These are phyloP conservation scores for Danio tinwini DNA, from an alignment of 2,797 vertebrate genomes.

Conservation along the genomic window DNA sequence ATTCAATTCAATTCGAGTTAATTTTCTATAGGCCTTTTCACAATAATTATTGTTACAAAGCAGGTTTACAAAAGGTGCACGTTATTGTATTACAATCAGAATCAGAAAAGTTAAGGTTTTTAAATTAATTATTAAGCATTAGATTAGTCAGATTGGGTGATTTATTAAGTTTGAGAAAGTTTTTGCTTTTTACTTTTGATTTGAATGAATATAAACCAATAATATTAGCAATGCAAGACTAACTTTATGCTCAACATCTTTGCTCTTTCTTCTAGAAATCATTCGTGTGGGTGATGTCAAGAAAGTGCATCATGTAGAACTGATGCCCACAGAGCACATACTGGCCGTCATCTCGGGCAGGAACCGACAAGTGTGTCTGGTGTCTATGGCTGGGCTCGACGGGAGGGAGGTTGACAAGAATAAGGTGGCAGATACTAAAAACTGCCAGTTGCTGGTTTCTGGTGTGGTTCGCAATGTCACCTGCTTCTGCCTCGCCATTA, in stretches of 20 bases:
- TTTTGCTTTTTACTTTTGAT: background rate
- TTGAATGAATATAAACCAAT: no score
- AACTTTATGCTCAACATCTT: background rate
- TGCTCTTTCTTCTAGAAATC: conserved; percentile 83
- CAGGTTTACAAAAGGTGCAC: no score
- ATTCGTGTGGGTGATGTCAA: conserved; percentile 97
- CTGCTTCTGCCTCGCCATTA: conserved; percentile 96
- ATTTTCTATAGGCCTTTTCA: no score
- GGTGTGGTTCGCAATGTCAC: conserved; percentile 86
- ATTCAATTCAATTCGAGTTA: no score
- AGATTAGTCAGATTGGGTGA: no score
- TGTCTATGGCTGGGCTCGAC: conserved; percentile 88
- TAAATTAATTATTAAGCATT: no score
- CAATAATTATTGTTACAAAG: no score
- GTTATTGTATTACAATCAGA: no score
- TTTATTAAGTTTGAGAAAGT: background rate
- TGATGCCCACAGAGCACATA: conserved; percentile 91
- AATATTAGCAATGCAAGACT: background rate
- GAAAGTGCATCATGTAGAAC: conserved; percentile 95
- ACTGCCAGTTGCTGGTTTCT: conserved; percentile 90
- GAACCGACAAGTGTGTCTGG: conserved; percentile 95
- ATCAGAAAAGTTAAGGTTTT: no score
- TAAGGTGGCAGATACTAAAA: conserved; percentile 94
- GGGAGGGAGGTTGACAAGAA: conserved; percentile 94
- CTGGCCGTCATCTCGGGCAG: conserved; percentile 96